These are phyloP conservation scores for Dicaeum eximium DNA, from an alignment of 2,113 vertebrate genomes.

Conservation along the genomic window DNA sequence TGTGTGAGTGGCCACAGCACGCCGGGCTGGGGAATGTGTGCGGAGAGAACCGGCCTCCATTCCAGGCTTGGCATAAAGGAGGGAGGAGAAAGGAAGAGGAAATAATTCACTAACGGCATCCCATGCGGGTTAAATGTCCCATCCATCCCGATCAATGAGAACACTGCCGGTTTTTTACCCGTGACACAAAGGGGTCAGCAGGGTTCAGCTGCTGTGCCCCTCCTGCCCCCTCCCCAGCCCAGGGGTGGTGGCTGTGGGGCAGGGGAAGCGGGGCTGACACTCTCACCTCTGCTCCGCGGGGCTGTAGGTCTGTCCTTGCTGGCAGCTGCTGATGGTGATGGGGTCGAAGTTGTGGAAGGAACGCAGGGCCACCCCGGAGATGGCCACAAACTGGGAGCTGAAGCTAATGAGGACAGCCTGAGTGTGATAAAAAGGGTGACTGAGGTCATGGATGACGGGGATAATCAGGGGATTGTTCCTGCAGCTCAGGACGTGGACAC, in stretches of 20 bases:
- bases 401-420: slow-evolving; percentile 91
- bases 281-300: slow-evolving; percentile 93
- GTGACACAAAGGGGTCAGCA: slow-evolving; percentile 28
- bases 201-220: slow-evolving; percentile 17
- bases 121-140: slow-evolving; percentile 56
- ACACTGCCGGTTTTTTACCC: neutral
- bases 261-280: neutral
- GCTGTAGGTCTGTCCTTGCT: slow-evolving; percentile 97
- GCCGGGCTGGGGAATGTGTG: neutral
- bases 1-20: neutral
- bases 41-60: neutral
- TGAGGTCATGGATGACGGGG: slow-evolving; percentile 97
- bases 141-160: slow-evolving; percentile 59
- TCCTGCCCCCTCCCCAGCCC: neutral
- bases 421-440: slow-evolving; percentile 95
- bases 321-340: slow-evolving; percentile 96
- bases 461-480: slow-evolving; percentile 96
- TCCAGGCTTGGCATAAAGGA: slow-evolving; percentile 25
- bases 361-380: slow-evolving; percentile 95
- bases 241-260: neutral
- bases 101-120: slow-evolving; percentile 63
- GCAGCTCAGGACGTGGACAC: slow-evolving; percentile 94
- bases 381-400: slow-evolving; percentile 87
- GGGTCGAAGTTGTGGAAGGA: slow-evolving; percentile 99
- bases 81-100: slow-evolving; percentile 61